Percentiles rank a stretch among this genome's conserved stretches.
These are phyloP conservation scores for Zaprionus inermis DNA, from an alignment of 1,140 invertebrate genomes.

Conservation along the genomic window DNA sequence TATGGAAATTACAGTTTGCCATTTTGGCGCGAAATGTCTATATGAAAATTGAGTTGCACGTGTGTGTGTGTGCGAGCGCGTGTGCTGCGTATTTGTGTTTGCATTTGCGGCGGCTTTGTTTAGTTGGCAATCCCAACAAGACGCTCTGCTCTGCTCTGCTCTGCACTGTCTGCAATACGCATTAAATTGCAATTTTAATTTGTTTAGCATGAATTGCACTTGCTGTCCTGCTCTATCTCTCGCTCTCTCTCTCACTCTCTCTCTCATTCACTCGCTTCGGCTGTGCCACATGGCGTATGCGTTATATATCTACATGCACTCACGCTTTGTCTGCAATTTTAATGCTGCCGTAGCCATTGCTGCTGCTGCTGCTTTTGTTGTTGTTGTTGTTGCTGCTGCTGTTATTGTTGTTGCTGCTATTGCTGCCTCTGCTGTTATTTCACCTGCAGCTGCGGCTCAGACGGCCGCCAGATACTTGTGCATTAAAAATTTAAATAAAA, in stretches of 20 bases:
- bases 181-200: conserved; percentile 82
- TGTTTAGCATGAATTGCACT: conserved; percentile 65
- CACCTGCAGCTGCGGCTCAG: conserved; percentile 71
- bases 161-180: conserved; percentile 55
- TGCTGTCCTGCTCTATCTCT: conserved; percentile 4
- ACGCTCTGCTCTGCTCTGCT: conserved; percentile 27
- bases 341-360: conserved; percentile 45
- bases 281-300: conserved; percentile 74
- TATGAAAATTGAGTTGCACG: conserved; percentile 69
- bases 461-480: conserved; percentile 67
- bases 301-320: conserved; percentile 59
- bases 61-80: conserved; percentile 17
- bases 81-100: conserved; percentile 16
- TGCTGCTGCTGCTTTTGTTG: conserved; percentile 30
- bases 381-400: conserved; percentile 22
- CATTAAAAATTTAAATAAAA: conserved; percentile 78
- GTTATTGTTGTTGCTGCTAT: conserved; percentile 28
- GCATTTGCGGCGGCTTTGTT: conserved; percentile 48
- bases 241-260: not conserved
- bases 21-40: conserved; percentile 70
- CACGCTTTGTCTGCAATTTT: conserved; percentile 72
- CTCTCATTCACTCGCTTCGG: not conserved
- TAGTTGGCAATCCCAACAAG: conserved; percentile 72
- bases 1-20: conserved; percentile 76
- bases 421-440: conserved; percentile 43